phyloP scores from a whole-genome alignment of 2,113 vertebrate species.

The Shinisaurus crocodilurus region DNA sequence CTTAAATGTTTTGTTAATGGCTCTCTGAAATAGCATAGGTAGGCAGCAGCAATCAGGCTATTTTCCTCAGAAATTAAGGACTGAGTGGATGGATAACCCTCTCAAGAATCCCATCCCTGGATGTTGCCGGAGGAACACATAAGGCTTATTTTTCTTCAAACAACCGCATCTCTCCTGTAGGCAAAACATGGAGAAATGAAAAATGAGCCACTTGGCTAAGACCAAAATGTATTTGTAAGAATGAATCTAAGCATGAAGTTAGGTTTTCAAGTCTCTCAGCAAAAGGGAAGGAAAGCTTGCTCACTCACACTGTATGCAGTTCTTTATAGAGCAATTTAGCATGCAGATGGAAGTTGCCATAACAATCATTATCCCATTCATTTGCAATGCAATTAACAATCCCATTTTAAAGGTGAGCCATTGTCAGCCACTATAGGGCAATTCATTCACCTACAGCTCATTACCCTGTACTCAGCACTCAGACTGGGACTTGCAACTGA shows the following conservation, averaged over 20 bases:
- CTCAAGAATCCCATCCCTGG: constrained; percentile 19
- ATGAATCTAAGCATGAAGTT: constrained; percentile 30
- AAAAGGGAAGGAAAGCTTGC: neutral
- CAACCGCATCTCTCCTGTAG: constrained; percentile 26
- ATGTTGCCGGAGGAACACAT: neutral
- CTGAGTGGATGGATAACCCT: constrained; percentile 6
- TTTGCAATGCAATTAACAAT: neutral
- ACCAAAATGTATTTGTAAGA: constrained; percentile 37
- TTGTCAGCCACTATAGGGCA: neutral
- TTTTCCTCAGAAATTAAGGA: constrained; percentile 15
- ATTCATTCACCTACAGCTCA: neutral
- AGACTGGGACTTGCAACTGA: neutral
- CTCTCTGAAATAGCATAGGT: neutral
- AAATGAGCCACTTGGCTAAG: constrained; percentile 18
- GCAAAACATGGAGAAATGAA: neutral
- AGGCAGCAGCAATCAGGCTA: neutral
- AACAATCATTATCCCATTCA: neutral
- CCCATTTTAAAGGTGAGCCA: neutral
- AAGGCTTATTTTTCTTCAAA: constrained; percentile 25
- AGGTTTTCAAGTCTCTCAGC: constrained; percentile 29
- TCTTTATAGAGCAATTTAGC: neutral
- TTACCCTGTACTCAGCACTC: too few relatives aligned
- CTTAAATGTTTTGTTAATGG: neutral
- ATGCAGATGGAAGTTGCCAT: neutral
- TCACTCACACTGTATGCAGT: neutral